These are phyloP conservation scores for Xylocopa sonorina DNA, from an alignment of 1,140 invertebrate species.

Conservation along the genomic window DNA sequence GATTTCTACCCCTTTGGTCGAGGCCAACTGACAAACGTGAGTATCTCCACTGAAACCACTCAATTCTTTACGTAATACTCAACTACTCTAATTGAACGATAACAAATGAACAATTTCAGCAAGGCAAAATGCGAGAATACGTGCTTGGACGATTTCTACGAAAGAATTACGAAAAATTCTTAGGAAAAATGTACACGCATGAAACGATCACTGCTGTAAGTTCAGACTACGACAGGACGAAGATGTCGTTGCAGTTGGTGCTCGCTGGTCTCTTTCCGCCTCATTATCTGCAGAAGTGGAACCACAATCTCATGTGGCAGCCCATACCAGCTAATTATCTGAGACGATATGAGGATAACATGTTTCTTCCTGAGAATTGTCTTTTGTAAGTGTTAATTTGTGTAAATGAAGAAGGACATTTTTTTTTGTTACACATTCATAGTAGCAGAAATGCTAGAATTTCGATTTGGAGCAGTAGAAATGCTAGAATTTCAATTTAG, in stretches of 20 bases:
- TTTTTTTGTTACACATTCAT: too few species aligned
- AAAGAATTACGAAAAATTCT: slow-evolving; percentile 74
- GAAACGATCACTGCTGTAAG: slow-evolving; percentile 76
- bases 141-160: slow-evolving; percentile 78
- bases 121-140: slow-evolving; percentile 80
- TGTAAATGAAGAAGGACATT: too few species aligned
- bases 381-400: slow-evolving; percentile 72
- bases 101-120: slow-evolving; percentile 74
- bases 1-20: slow-evolving; percentile 86
- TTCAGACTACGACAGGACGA: slow-evolving; percentile 83
- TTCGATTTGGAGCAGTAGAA: too few species aligned
- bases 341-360: slow-evolving; percentile 76
- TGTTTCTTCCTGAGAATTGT: slow-evolving; percentile 59
- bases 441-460: too few species aligned
- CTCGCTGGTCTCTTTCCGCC: slow-evolving; percentile 83
- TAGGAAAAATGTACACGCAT: slow-evolving; percentile 77
- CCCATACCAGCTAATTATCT: slow-evolving; percentile 82
- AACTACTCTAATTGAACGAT: too few species aligned
- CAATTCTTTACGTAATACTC: too few species aligned
- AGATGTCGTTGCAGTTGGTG: slow-evolving; percentile 83
- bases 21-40: slow-evolving; percentile 89
- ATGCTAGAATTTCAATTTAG: too few species aligned
- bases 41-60: too few species aligned
- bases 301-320: slow-evolving; percentile 82
- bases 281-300: slow-evolving; percentile 78